Conservation (phyloP, 1,140 invertebrate species). For the Sipha flava region DNA sequence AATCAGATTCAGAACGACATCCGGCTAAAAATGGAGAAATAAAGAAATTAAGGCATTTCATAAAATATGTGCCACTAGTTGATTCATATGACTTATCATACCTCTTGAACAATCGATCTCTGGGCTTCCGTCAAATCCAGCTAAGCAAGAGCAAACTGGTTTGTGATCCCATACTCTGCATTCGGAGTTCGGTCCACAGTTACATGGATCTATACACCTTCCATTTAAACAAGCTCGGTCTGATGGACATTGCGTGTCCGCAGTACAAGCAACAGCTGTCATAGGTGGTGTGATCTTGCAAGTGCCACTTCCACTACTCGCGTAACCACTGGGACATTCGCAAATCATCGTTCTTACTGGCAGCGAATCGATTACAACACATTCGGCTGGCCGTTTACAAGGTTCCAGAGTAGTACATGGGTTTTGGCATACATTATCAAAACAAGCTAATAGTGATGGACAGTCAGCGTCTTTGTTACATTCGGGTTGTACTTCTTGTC, state of each 20-base stretch:
- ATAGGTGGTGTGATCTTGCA: constrained; percentile 62
- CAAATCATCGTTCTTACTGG: constrained; percentile 83
- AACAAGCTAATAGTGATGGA: constrained; percentile 65
- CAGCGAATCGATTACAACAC: constrained; percentile 66
- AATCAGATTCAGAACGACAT: constrained; percentile 55
- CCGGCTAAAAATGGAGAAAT: constrained; percentile 43
- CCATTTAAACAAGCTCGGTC: constrained; percentile 70
- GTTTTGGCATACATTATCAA: constrained; percentile 71
- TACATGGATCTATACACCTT: constrained; percentile 70
- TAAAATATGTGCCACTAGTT: too few species aligned
- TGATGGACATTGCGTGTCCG: constrained; percentile 63
- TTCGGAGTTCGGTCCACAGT: constrained; percentile 68
- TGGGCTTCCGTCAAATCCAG: constrained; percentile 72
- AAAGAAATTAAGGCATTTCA: neutral
- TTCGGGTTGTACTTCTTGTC: constrained; percentile 59
- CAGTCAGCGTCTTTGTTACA: constrained; percentile 76
- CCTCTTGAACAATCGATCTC: constrained; percentile 62
- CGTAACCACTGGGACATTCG: constrained; percentile 76
- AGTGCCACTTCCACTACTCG: constrained; percentile 69
- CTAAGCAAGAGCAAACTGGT: constrained; percentile 70
- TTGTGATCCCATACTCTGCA: constrained; percentile 73
- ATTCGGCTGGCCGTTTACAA: constrained; percentile 67
- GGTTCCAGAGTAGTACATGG: constrained; percentile 70
- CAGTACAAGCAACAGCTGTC: constrained; percentile 57
- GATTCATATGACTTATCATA: constrained; percentile 38